phyloP scores from a whole-genome alignment of 2,888 invertebrate genomes.

The Calephelis perditalis region DNA sequence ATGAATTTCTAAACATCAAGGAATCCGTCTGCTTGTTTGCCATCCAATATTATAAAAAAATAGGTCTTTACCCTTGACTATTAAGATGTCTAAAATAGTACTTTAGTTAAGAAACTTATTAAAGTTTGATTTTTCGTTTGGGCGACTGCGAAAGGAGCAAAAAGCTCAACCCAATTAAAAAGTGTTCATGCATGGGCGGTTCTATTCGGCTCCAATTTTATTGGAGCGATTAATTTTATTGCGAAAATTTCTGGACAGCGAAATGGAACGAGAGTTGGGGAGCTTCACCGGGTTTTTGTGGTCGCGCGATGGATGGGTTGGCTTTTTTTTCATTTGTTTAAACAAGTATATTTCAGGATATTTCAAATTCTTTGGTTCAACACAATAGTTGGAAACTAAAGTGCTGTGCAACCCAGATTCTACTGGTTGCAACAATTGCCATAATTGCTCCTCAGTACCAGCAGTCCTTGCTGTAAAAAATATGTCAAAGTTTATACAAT shows the following conservation, averaged over 20 bases:
- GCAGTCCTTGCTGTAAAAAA: constrained; percentile 43
- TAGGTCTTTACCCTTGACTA: no score
- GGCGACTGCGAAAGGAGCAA: constrained; percentile 58
- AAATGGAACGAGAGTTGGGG: constrained; percentile 61
- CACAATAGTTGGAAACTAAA: no score
- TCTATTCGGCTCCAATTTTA: constrained; percentile 71
- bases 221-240: constrained; percentile 77
- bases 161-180: constrained; percentile 73
- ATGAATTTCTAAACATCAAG: no score
- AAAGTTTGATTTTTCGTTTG: constrained; percentile 64
- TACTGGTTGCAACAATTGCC: constrained; percentile 49
- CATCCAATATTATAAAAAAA: no score
- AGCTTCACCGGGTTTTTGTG: constrained; percentile 61
- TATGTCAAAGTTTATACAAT: no score
- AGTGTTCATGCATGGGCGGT: constrained; percentile 71
- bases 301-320: constrained; percentile 59
- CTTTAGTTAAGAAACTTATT: constrained; percentile 36
- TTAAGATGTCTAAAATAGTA: no score
- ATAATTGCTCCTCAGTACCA: constrained; percentile 45
- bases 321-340: constrained; percentile 31
- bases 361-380: no score
- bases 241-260: constrained; percentile 74
- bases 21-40: no score
- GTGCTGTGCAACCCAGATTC: constrained; percentile 31
- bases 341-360: no score